Base-by-base conservation (phyloP, 2,888 invertebrate genomes). In the Trisateles emortualis region DNA sequence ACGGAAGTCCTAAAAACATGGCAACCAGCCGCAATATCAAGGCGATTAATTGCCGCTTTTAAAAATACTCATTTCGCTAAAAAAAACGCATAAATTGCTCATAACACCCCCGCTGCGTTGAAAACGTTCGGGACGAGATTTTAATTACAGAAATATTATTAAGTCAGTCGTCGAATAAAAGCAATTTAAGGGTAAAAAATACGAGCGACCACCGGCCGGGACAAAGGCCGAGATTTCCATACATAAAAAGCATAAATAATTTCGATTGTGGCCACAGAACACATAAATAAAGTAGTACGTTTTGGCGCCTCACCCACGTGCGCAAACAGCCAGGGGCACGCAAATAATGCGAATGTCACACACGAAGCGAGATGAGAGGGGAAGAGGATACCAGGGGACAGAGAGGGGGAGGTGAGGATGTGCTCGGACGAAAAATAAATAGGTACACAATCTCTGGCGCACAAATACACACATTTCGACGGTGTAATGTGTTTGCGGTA, bases 71-170 rank as follows among this genome's bases (percentile, higher is more conserved):
- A 70, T 69, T 72, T 73, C 56, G 52, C 59, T 53, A 72, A 79
- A 81, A 78, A 32, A 82, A 77, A 73, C 74, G 76, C 77, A 79
- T 81, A 82, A 85, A 84, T 84, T 80, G 78, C 78, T 79, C 76
- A 77, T 72, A 78, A 79, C 78, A 74, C 74, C 76, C 53, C 60
- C 44, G 29, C 59, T 62, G 79, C 79, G 80, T 80, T 84, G 81
- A 83, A 87, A 86, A 84, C 75, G 79, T 82, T 80, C 76, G 61
- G 77, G 76, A 79, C 77, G 83, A 83, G 82, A 81, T 87, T 90
- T 90, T 90, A 90, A 90, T 90, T 90, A 90, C 89, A 86, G 83
- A 86, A 87, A 87, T 88, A 89, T 83, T 87, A 90, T 90, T 87
- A 88, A 89, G 87, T 87, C 86, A 80, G 78, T 77, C 79, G 84